phyloP scores from a whole-genome alignment of 2,888 invertebrate genomes.

The Ormyrus pomaceus region DNA sequence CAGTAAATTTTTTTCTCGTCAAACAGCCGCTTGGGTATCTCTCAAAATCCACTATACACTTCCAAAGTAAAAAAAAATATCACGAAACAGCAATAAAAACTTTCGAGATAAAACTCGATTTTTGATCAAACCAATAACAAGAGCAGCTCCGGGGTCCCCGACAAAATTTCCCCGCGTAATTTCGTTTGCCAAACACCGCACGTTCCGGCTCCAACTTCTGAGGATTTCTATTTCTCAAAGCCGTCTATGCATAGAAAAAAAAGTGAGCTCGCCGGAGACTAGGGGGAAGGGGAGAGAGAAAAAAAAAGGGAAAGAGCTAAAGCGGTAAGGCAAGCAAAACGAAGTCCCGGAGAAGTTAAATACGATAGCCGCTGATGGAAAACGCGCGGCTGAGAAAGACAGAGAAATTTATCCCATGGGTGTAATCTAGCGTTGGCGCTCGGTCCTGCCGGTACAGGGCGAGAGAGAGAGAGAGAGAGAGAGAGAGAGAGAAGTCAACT shows the following conservation, averaged over 20 bases:
- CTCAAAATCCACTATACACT: too few relatives aligned
- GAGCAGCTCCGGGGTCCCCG: background rate
- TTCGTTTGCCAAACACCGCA: background rate
- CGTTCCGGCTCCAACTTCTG: background rate
- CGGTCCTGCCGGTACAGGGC: too few relatives aligned
- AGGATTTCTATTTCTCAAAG: slow-evolving; percentile 3
- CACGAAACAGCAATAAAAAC: background rate
- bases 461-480: background rate
- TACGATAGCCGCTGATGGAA: slow-evolving; percentile 49
- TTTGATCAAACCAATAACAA: background rate
- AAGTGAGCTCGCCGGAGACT: background rate
- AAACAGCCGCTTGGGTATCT: too few relatives aligned
- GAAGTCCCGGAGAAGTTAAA: slow-evolving; percentile 36
- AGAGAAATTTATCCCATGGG: slow-evolving; percentile 45
- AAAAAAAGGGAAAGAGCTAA: background rate
- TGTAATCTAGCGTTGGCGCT: slow-evolving; percentile 40
- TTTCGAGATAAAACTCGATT: too few relatives aligned
- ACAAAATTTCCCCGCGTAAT: background rate
- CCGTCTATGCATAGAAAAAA: background rate
- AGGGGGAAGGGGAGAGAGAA: background rate
- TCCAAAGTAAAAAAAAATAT: background rate
- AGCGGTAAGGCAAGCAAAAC: background rate
- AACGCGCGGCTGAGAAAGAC: slow-evolving; percentile 40
- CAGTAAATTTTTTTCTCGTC: too few relatives aligned
- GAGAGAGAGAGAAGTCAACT: background rate